Evolutionary conservation across 1,140 invertebrate genomes (phyloP).

Genomic region (Megalonaias nervosa): DNA sequence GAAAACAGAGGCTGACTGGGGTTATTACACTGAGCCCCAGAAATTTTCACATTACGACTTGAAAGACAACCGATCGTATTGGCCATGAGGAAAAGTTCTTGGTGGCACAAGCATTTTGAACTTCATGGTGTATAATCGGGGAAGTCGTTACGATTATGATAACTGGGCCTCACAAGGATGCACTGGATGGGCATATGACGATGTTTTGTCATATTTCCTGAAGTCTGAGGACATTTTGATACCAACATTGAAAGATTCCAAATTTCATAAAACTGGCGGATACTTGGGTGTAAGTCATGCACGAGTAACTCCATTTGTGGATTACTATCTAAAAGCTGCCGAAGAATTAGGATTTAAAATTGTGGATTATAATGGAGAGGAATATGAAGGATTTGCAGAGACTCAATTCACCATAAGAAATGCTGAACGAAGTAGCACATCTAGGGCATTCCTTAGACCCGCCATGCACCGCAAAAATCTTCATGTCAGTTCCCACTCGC

Average conservation of each 20-base stretch:
- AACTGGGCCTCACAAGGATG: constrained; percentile 91
- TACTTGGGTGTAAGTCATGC: constrained; percentile 43
- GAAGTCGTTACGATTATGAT: constrained; percentile 93
- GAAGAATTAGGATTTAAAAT: constrained; percentile 48
- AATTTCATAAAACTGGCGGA: constrained; percentile 52
- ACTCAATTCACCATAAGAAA: constrained; percentile 11
- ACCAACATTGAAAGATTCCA: constrained; percentile 26
- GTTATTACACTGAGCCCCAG: constrained; percentile 92
- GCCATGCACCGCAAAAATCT: constrained; percentile 6
- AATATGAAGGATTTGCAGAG: constrained; percentile 17
- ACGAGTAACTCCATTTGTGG: constrained; percentile 39
- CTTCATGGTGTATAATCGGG: constrained; percentile 95
- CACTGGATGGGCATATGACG: constrained; percentile 89
- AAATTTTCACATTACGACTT: constrained; percentile 80
- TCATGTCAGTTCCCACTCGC: neutral
- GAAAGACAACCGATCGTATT: constrained; percentile 31
- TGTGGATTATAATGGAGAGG: constrained; percentile 43
- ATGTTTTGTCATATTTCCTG: constrained; percentile 91
- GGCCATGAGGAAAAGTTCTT: constrained; percentile 50
- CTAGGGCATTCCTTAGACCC: constrained; percentile 14
- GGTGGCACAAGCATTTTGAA: constrained; percentile 94
- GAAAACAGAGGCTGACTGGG: constrained; percentile 82
- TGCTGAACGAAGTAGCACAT: constrained; percentile 10
- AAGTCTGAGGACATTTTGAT: constrained; percentile 77
- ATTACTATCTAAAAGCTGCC: constrained; percentile 48